A percentile compares a stretch with the other conserved stretches of the same genome.
phyloP scores from a whole-genome alignment of 2,797 vertebrate species.

The Scarus forsteni region DNA sequence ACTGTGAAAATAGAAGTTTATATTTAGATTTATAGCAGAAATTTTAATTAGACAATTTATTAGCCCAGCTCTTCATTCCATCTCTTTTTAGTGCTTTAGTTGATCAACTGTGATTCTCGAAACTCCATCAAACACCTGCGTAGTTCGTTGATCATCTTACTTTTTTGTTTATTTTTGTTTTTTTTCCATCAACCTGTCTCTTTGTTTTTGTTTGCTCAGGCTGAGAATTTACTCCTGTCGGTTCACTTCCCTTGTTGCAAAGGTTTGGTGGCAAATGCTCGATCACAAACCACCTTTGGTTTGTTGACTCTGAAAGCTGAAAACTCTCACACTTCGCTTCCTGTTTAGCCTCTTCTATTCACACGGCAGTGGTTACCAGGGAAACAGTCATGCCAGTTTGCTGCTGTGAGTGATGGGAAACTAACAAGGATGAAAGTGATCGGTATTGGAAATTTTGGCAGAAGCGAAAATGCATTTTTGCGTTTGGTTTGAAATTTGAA shows the following conservation, averaged over 20 bases:
- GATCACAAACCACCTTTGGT: slow-evolving; percentile 28
- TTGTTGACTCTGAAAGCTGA: slow-evolving; percentile 40
- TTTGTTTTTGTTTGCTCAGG: neutral
- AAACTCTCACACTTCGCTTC: slow-evolving; percentile 54
- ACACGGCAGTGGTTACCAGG: slow-evolving; percentile 29
- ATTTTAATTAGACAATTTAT: no score
- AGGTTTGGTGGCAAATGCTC: neutral
- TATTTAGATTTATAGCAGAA: no score
- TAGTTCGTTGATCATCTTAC: no score
- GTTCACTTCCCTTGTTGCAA: slow-evolving; percentile 50
- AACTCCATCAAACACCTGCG: no score
- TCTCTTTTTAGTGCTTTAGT: no score
- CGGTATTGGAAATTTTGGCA: neutral
- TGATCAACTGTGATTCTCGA: no score
- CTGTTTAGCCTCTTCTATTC: slow-evolving; percentile 65
- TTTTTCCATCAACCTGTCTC: neutral
- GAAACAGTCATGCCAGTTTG: slow-evolving; percentile 5
- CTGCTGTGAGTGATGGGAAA: slow-evolving; percentile 12
- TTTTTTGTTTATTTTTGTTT: no score
- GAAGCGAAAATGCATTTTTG: neutral
- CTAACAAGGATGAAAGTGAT: slow-evolving; percentile 9
- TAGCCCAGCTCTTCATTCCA: no score
- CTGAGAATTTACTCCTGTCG: slow-evolving; percentile 16
- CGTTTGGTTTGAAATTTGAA: slow-evolving; percentile 7
- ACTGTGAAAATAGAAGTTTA: no score